Evolutionary conservation across 1,140 invertebrate species (phyloP), one percentile per base, ranked within the genome.

Genomic region (Drosophila ogumai): DNA sequence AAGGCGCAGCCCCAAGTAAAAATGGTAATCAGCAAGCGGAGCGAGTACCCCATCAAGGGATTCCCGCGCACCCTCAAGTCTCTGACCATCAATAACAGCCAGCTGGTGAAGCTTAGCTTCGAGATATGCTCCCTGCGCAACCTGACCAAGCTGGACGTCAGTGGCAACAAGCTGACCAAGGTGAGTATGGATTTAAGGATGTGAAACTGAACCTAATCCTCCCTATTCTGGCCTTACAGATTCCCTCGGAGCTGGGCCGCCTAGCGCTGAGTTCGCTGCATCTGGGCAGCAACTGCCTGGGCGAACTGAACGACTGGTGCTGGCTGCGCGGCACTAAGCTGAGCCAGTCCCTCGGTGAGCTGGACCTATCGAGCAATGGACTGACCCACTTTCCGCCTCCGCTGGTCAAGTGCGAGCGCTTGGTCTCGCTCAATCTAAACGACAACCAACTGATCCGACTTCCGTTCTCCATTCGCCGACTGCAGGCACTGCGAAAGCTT

Each of bases 221-320:
- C n/a, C 7, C 4, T 15, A 32, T 8, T 3, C 0, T 44, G 40
- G 13, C 40, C 6, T 58, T 55, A 6, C 28, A 92, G 77, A 91
- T 98, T 31, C 97, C 97, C 17, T 92, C 94, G 28, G 96, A 96
- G 90, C 79, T 98, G 60, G 96, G 96, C 64, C 93, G 94, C 41
- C 72, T 94, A 4, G 93, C 95, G 68, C 90, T 98, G 52, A 94
- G 94, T 73, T 94, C 96, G 81, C 91, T 98, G 12, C 94, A 95
- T 93, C 76, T 98, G 19, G 93, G 95, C 7, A 94, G 95, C 64
- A 98, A 98, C 93, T 87, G 92, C 55, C 92, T 98, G 28, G 94
- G 95, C 43, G 92, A 93, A 75, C 79, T 87, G 28, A 91, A 91
- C 46, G 94, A 95, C 68, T 96, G 96, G 96, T 79, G 91, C 47